Conservation (phyloP, 2,797 vertebrate genomes). For the Xiphorhynchus erythropygius region DNA sequence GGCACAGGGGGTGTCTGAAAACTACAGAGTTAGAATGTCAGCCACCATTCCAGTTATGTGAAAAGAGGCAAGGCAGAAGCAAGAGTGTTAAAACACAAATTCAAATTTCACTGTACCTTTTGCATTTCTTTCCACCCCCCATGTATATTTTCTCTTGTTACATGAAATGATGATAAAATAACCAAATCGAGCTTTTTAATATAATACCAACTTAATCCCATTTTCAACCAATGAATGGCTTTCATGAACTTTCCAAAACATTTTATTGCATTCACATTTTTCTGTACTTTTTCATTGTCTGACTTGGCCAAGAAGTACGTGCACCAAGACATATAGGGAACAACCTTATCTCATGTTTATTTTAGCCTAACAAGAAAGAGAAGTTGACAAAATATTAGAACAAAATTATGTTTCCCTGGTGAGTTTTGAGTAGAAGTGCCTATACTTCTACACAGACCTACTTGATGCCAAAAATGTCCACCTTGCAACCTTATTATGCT, state of each 20-base stretch:
- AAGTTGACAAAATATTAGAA: neutral
- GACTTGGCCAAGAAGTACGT: neutral
- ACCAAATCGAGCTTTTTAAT: neutral
- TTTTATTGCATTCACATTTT: neutral
- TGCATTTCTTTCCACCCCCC: neutral
- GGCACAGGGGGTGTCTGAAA: neutral
- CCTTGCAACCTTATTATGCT: fast-evolving
- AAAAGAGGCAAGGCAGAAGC: neutral
- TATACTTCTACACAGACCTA: neutral
- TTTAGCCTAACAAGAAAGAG: neutral
- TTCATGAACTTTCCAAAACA: neutral
- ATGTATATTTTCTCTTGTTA: neutral
- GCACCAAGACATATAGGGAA: neutral
- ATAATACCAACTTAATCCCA: neutral
- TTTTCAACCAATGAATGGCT: neutral
- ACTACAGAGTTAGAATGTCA: neutral
- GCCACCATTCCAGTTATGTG: neutral
- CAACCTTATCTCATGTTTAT: neutral
- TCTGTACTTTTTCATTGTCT: neutral
- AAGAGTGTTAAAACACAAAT: neutral
- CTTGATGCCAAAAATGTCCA: fast-evolving
- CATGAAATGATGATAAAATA: neutral
- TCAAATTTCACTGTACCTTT: neutral
- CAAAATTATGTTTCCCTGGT: neutral
- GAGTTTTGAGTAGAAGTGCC: neutral